Percentiles rank a stretch among this genome's conserved stretches.
phyloP scores from a whole-genome alignment of 2,888 invertebrate genomes.

The Dicyrtomina minuta region DNA sequence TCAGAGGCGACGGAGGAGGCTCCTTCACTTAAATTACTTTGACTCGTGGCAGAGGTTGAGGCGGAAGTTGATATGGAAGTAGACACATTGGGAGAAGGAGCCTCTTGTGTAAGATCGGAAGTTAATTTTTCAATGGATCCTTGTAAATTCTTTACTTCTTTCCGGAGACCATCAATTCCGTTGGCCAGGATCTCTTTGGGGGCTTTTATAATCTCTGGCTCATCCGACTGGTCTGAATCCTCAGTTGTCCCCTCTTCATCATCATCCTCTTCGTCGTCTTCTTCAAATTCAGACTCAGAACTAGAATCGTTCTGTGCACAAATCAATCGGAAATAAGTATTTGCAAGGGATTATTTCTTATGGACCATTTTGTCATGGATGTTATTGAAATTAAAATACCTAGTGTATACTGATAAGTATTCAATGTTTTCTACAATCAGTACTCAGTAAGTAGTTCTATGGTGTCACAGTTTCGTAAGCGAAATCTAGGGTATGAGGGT shows the following conservation, averaged over 20 bases:
- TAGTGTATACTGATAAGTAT: too few species aligned
- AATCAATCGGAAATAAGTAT: neutral
- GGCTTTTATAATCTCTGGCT: neutral
- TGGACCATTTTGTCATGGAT: too few species aligned
- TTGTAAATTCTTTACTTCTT: conserved; percentile 41
- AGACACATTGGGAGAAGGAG: neutral
- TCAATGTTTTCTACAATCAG: too few species aligned
- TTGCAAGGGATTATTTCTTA: too few species aligned
- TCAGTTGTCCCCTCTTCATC: conserved; percentile 39
- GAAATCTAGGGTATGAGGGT: too few species aligned
- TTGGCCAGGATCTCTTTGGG: conserved; percentile 14
- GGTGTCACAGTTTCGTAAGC: too few species aligned
- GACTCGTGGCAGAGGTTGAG: conserved; percentile 20
- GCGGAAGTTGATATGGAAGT: conserved; percentile 5
- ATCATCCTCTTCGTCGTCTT: conserved; percentile 43
- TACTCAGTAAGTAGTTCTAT: too few species aligned
- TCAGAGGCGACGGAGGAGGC: conserved; percentile 19
- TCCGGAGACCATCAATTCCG: conserved; percentile 34
- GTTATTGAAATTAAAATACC: too few species aligned
- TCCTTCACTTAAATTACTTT: conserved; percentile 16
- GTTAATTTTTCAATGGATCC: conserved; percentile 47
- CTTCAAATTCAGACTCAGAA: conserved; percentile 34
- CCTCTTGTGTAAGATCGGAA: conserved; percentile 23
- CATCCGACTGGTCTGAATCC: conserved; percentile 29
- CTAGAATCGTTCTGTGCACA: conserved; percentile 31